These are phyloP conservation scores for Psettodes erumei DNA, from an alignment of 2,113 vertebrate genomes.

Conservation along the genomic window DNA sequence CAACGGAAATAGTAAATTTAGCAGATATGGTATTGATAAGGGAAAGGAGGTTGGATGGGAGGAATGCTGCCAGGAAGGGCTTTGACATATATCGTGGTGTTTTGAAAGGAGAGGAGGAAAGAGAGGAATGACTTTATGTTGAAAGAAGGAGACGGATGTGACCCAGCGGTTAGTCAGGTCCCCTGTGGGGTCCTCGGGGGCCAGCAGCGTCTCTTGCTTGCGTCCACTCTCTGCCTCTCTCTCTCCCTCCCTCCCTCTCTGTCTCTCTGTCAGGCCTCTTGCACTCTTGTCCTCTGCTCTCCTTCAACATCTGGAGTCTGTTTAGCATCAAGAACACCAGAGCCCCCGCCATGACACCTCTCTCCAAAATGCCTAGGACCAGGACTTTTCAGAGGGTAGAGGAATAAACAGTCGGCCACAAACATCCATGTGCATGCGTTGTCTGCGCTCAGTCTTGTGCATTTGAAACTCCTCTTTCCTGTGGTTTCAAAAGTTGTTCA, in stretches of 20 bases:
- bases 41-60: conserved; percentile 31
- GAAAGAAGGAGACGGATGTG: conserved; percentile 78
- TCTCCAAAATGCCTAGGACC: conserved; percentile 60
- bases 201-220: conserved; percentile 34
- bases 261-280: conserved; percentile 50
- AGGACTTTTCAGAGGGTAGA: conserved; percentile 1
- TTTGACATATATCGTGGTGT: conserved; percentile 46
- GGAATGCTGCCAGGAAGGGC: conserved; percentile 51
- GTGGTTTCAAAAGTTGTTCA: conserved; percentile 9
- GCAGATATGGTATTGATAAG: conserved; percentile 60
- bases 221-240: conserved; percentile 15
- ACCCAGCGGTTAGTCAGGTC: conserved; percentile 64
- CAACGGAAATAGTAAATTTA: conserved; percentile 59
- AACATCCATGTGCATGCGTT: background rate
- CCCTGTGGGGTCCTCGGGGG: conserved; percentile 63
- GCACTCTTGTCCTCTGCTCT: conserved; percentile 62
- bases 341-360: conserved; percentile 68
- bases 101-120: conserved; percentile 47
- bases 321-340: conserved; percentile 71
- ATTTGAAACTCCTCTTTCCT: background rate
- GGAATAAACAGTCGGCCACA: conserved; percentile 18
- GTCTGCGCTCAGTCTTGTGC: background rate
- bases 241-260: conserved; percentile 13
- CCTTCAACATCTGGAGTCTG: conserved; percentile 81
- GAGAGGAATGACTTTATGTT: conserved; percentile 60